Base-by-base conservation (phyloP, 1,140 invertebrate genomes). In the Drosophila grimshawi region DNA sequence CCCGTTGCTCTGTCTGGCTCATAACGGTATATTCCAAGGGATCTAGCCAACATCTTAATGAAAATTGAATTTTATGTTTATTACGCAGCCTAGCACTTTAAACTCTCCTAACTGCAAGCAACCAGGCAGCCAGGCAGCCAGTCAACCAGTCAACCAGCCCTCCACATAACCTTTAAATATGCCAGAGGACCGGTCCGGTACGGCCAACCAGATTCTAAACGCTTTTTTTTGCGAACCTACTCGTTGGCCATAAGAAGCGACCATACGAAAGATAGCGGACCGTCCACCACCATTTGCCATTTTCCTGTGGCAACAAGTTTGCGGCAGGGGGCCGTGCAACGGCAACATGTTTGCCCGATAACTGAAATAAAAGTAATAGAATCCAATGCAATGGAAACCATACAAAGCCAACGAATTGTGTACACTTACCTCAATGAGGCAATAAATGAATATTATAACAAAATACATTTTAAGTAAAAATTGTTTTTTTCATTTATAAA, bases 21-120 rank as follows among this genome's bases (percentile, higher is more conserved):
- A 65, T 88, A 86, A 86, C 83, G 82, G 82, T 86, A 71, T 80
- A 83, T 68, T 46, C 51, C 64, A 73, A 86, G 83, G 82, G 82
- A 86, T 86, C 82, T 76, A 77, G 76, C 71, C 37, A 80, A 86
- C 83, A 86, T 82, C 82, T 86, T 86, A 86, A 86, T 86, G 82
- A 86, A 88, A 88, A 86, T 86, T 86, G 82, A 86, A 88, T 86
- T 86, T 88, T 82, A 86, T 86, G 82, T 86, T 86, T 86, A 86
- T 86, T 86, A 86, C 82, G 82, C 79, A 88, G 51, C 10, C 32
- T 45, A 68, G 76, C 82, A 86, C 69, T 80, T 77, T 52, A 76
- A 52, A 39, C 53, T 39, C 60, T 10, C 33, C 35, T 4, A 33
- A 37, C 53, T 55, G 29, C 64, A 30, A 27, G 5, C 37, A 39